Conservation (phyloP, 2,797 vertebrate species). For the Oophaga sylvatica region DNA sequence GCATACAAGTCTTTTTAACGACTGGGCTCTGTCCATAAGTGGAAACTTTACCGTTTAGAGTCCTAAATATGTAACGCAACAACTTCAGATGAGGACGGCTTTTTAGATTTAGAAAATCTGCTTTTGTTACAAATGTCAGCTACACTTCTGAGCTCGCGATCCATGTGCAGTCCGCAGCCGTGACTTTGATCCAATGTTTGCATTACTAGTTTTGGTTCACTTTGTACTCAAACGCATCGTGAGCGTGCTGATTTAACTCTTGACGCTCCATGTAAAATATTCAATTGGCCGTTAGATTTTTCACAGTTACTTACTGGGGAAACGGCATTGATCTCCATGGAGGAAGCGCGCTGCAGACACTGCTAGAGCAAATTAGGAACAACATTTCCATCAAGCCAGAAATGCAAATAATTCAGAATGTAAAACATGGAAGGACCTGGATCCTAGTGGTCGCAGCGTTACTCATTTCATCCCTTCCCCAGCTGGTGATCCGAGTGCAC, state of each 20-base stretch:
- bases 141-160: neutral
- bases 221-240: neutral
- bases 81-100: neutral
- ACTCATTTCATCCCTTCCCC: constrained; percentile 49
- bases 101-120: neutral
- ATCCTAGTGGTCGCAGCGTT: too few species aligned
- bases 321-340: neutral
- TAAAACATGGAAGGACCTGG: neutral
- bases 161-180: neutral
- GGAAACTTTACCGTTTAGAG: neutral
- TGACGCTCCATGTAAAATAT: too few species aligned
- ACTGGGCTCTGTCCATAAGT: too few species aligned
- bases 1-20: too few species aligned
- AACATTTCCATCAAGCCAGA: neutral
- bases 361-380: neutral
- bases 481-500: constrained; percentile 97
- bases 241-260: too few species aligned
- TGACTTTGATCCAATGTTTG: neutral
- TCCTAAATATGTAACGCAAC: neutral
- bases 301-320: neutral
- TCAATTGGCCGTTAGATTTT: too few species aligned
- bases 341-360: neutral
- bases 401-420: neutral
- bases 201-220: too few species aligned
- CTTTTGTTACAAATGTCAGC: neutral